Conservation (phyloP, 2,797 vertebrate genomes). For the Gephyroberyx darwinii region DNA sequence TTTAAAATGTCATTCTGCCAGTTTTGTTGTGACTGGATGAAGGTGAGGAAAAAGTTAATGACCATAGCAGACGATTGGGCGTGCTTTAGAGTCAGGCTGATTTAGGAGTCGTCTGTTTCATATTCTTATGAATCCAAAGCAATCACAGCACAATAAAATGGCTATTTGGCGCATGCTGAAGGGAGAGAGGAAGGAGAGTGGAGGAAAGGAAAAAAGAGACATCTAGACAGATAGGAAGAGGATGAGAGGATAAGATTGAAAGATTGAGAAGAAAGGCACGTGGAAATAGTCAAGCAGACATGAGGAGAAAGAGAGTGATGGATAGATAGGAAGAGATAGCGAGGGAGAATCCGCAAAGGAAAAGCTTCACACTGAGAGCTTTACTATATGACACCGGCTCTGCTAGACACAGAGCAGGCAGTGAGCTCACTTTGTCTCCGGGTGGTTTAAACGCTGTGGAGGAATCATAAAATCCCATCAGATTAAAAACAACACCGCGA, state of each 20-base stretch:
- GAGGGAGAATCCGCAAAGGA: conserved; percentile 16
- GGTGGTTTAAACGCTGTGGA: conserved; percentile 32
- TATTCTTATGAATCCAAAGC: conserved; percentile 52
- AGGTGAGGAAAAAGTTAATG: conserved; percentile 57
- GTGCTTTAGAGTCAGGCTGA: conserved; percentile 44
- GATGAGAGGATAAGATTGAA: conserved; percentile 28
- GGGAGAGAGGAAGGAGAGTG: conserved; percentile 20
- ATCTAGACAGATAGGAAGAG: conserved; percentile 44
- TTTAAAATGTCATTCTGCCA: conserved; percentile 35
- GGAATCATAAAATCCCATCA: conserved; percentile 50
- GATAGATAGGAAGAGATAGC: neutral
- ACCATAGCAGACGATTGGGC: conserved; percentile 57
- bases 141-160: conserved; percentile 53
- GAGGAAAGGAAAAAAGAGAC: conserved; percentile 29
- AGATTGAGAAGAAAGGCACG: conserved; percentile 21
- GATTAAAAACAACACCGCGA: conserved; percentile 42
- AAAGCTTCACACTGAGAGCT: conserved; percentile 23
- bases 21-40: conserved; percentile 45
- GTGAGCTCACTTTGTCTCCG: conserved; percentile 37
- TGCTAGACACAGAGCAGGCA: conserved; percentile 27
- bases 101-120: conserved; percentile 56
- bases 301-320: conserved; percentile 6
- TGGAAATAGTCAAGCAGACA: conserved; percentile 46
- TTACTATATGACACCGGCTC: conserved; percentile 40
- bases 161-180: conserved; percentile 53